Evolutionary conservation across 2,113 vertebrate genomes (phyloP).

Genomic region (Oryzias celebensis): DNA sequence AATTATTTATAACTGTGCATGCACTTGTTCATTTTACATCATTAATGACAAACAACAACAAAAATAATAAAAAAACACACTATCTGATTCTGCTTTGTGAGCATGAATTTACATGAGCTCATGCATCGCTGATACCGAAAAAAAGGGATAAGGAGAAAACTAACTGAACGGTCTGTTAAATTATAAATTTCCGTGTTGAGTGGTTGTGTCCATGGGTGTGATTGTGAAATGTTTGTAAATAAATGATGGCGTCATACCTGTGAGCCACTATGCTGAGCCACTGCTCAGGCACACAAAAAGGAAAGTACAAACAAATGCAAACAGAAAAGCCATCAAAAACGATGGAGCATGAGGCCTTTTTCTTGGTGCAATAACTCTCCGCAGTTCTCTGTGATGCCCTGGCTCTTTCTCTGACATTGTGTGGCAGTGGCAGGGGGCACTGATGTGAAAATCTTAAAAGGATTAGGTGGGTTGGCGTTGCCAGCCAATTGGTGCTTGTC

Average conservation of each 20-base stretch:
- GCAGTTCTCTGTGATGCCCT: constrained; percentile 63
- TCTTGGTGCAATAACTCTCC: constrained; percentile 47
- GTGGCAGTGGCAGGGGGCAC: constrained; percentile 72
- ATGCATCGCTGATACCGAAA: constrained; percentile 68
- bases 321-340: constrained; percentile 44
- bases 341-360: constrained; percentile 46
- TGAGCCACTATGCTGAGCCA: constrained; percentile 55
- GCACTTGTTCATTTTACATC: constrained; percentile 58
- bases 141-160: constrained; percentile 40
- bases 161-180: constrained; percentile 70
- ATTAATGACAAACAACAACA: constrained; percentile 57
- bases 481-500: constrained; percentile 81
- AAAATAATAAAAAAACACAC: constrained; percentile 49
- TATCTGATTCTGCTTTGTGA: constrained; percentile 60
- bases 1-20: constrained; percentile 57
- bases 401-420: constrained; percentile 73
- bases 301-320: constrained; percentile 48
- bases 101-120: constrained; percentile 76
- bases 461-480: constrained; percentile 73
- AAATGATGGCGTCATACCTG: constrained; percentile 75
- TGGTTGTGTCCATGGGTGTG: constrained; percentile 40
- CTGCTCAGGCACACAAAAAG: constrained; percentile 55
- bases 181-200: constrained; percentile 79
- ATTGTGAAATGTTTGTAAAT: constrained; percentile 69
- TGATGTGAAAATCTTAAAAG: constrained; percentile 79